Base-by-base conservation (phyloP, 2,888 invertebrate genomes). In the Lithophane semibrunnea region DNA sequence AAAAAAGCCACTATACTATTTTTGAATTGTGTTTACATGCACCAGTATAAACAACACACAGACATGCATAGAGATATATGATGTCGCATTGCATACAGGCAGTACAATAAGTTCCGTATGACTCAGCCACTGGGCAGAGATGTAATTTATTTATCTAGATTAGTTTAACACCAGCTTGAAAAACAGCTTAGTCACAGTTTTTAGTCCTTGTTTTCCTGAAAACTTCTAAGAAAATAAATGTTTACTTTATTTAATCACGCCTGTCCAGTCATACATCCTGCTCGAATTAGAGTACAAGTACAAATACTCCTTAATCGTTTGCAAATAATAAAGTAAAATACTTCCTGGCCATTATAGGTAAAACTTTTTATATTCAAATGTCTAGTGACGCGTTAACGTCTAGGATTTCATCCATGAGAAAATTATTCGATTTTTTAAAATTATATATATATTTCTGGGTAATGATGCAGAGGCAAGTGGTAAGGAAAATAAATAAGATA, bases 241-340 rank as follows among this genome's bases (percentile, higher is more conserved):
- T 79, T 81, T 66, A 54, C 61, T 68, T 60, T 70, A 61, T 60
- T 69, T n/a, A 70, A 75, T 71, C 56, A 56, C 49, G 68, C 49
- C 49, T 54, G 16, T 21, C 60, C 44, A 73, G 44, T 21, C 75
- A 77, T 42, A 77, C 56, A 82, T 66, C 75, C 49, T 58, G 71
- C 58, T 85, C 77, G 61, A 3, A 77, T 78, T 79, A 80, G 67
- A 58, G 24, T 42, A 78, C 61, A 16, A 42, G 29, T 63, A 24
- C 66, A 72, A 79, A 79, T 66, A 72, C 10, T 70, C 21, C 10
- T 67, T 74, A 80, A 84, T 82, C n/a, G 74, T 73, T 82, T 24
- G 78, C 74, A 85, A 83, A 83, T 78, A 83, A 56, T 67, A 60
- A 66, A 37, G 9, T 65, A 58, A 56, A 77, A 42, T 29, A 82